Evolutionary conservation across 2,113 vertebrate genomes (phyloP).

Genomic region (Chauna torquata): DNA sequence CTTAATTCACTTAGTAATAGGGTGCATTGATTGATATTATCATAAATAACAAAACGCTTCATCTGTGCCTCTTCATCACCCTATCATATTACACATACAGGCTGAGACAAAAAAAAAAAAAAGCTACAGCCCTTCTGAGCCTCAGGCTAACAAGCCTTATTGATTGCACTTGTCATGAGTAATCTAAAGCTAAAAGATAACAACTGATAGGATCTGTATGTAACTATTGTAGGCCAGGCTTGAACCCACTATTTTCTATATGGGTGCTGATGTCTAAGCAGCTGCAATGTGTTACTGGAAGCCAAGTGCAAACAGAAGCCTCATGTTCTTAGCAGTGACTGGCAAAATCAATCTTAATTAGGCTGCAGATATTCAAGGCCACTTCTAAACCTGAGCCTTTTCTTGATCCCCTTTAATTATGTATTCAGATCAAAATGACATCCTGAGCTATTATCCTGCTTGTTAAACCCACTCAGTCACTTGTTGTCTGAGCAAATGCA

Average conservation of each 20-base stretch:
- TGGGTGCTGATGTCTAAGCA: neutral
- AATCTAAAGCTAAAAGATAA: conserved; percentile 47
- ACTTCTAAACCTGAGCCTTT: conserved; percentile 46
- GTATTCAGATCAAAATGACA: conserved; percentile 62
- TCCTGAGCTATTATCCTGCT: conserved; percentile 39
- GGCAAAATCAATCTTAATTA: conserved; percentile 50
- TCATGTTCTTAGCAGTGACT: neutral
- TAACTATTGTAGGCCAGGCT: neutral
- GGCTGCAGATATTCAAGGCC: conserved; percentile 36
- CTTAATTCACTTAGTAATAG: conserved; percentile 56
- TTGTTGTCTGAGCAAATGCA: conserved; percentile 26
- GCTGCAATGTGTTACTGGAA: neutral
- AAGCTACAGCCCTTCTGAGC: conserved; percentile 5
- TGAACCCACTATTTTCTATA: neutral
- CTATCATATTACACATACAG: neutral
- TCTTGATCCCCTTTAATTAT: conserved; percentile 54
- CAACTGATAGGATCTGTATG: neutral
- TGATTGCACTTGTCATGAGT: conserved; percentile 43
- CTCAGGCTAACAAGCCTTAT: conserved; percentile 49
- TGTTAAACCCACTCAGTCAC: conserved; percentile 47
- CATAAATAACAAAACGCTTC: conserved; percentile 52
- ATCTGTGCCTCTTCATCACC: neutral
- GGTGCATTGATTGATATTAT: conserved; percentile 48
- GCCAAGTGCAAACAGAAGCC: neutral
- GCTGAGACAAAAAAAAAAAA: neutral